A percentile compares a stretch with the other conserved stretches of the same genome.
phyloP scores from a whole-genome alignment of 1,140 invertebrate genomes.

The Brachionus manjavacas region DNA sequence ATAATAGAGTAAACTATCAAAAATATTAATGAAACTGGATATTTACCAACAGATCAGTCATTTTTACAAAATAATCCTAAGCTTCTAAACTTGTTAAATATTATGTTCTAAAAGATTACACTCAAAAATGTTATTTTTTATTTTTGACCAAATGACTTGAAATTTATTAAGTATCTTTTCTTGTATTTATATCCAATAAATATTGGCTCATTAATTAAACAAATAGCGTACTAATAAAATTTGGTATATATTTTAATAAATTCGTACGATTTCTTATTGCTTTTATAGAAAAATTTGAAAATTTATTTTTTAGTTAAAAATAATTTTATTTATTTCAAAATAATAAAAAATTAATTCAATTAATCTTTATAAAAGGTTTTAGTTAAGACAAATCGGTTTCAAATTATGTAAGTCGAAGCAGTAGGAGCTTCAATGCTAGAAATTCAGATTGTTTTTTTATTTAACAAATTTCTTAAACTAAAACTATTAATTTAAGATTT shows the following conservation, averaged over 20 bases:
- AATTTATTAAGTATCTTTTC: background rate
- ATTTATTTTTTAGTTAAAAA: no score
- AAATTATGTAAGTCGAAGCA: no score
- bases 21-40: background rate
- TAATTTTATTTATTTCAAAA: no score
- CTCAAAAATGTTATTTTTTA: background rate
- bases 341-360: no score
- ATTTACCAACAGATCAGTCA: background rate
- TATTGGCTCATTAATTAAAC: background rate
- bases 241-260: background rate
- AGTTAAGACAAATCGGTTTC: no score
- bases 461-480: no score
- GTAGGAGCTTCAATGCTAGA: no score
- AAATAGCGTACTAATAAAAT: background rate
- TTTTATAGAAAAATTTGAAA: no score
- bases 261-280: no score
- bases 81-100: background rate
- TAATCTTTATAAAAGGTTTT: no score
- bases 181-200: background rate
- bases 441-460: no score
- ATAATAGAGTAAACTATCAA: background rate
- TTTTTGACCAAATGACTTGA: background rate
- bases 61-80: background rate
- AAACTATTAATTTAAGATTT: no score
- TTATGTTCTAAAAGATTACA: background rate